phyloP scores from a whole-genome alignment of 2,888 invertebrate species.

The Imbricaverruca yamaguchii region DNA sequence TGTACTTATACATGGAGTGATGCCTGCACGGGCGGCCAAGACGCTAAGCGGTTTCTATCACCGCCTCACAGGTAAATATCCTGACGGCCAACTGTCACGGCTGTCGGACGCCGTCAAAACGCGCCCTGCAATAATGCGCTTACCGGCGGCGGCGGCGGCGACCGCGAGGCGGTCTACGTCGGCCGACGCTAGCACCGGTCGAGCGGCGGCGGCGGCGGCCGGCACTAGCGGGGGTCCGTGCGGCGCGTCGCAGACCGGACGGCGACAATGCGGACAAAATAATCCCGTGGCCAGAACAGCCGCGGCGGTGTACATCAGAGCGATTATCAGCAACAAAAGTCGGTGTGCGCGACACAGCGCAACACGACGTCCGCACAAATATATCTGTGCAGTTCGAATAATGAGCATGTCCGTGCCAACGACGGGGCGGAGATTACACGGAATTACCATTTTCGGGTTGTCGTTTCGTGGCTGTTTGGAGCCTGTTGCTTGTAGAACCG shows the following conservation, averaged over 20 bases:
- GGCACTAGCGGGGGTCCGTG: no score
- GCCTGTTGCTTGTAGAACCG: no score
- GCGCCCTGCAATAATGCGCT: neutral
- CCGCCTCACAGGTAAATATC: constrained; percentile 11
- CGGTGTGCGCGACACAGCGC: neutral
- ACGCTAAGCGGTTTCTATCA: constrained; percentile 10
- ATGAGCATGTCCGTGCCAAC: neutral
- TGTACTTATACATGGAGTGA: constrained; percentile 17
- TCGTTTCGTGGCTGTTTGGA: neutral
- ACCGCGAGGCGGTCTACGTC: neutral
- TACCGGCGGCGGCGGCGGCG: neutral
- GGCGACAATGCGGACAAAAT: neutral
- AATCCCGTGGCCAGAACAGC: neutral
- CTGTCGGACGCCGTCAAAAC: neutral
- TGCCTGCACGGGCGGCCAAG: neutral
- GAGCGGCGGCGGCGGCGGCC: neutral
- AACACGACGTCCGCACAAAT: constrained; percentile 12
- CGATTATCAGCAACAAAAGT: constrained; percentile 6
- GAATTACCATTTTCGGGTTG: neutral
- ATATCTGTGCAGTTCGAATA: neutral
- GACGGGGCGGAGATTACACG: neutral
- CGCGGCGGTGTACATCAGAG: neutral
- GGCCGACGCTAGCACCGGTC: neutral
- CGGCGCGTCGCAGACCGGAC: neutral
- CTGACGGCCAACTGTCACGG: constrained; percentile 5